Conservation (phyloP, 2,113 vertebrate genomes). For the Grammomys dolichurus region DNA sequence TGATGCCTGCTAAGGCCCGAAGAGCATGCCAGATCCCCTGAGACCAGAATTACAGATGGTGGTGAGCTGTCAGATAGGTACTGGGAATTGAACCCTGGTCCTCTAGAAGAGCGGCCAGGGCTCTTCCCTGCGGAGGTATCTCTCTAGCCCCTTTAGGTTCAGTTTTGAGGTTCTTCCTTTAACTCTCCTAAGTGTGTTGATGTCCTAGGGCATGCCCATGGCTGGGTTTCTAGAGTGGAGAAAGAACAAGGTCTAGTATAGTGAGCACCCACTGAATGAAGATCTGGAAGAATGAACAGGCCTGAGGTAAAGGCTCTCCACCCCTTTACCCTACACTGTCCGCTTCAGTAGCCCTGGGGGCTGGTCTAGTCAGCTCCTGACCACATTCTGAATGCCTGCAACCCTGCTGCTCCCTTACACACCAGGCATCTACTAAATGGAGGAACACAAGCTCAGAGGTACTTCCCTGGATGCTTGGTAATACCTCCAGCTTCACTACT, state of each 20-base stretch:
- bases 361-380: neutral
- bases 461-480: fast-evolving
- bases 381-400: neutral
- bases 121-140: neutral
- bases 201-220: neutral
- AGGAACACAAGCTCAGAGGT: neutral
- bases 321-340: neutral
- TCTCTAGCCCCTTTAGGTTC: neutral
- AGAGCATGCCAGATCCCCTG: neutral
- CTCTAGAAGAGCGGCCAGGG: neutral
- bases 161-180: neutral
- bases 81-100: neutral
- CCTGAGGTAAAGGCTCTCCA: neutral
- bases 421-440: fast-evolving
- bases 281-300: neutral
- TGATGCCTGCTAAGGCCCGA: neutral
- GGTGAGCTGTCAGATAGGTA: neutral
- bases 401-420: neutral
- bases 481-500: neutral
- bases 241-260: neutral
- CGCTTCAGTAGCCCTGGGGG: neutral
- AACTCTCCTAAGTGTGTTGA: neutral
- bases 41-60: no score
- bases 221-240: neutral
- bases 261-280: neutral